Evolutionary conservation across 2,797 vertebrate genomes (phyloP).

Genomic region (Periophthalmus magnuspinnatus): DNA sequence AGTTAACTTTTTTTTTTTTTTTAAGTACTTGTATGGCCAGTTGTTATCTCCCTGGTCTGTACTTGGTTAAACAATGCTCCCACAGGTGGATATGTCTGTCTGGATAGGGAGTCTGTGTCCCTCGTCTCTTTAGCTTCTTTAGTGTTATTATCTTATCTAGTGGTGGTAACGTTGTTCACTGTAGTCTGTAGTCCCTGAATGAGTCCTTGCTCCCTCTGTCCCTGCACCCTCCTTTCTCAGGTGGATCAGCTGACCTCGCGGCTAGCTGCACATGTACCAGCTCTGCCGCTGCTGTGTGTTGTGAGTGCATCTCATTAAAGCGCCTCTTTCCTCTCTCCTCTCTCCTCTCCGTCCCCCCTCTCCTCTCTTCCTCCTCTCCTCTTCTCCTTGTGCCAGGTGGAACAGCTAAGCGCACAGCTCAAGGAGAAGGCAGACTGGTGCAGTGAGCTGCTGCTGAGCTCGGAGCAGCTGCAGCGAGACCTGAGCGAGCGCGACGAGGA

Average conservation of each 20-base stretch:
- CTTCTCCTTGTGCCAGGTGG: constrained; percentile 79
- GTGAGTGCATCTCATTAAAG: constrained; percentile 47
- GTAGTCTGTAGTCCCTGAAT: constrained; percentile 52
- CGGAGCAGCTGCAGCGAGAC: constrained; percentile 91
- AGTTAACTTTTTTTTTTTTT: not conserved
- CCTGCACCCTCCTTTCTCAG: constrained; percentile 70
- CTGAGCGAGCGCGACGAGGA: constrained; percentile 89
- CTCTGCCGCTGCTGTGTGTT: constrained; percentile 52
- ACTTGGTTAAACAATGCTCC: constrained; percentile 37
- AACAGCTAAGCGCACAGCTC: constrained; percentile 87
- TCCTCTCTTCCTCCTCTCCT: constrained; percentile 5
- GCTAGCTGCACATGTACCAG: constrained; percentile 63
- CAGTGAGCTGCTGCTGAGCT: constrained; percentile 91
- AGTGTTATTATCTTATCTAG: constrained; percentile 19
- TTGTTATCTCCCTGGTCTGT: not conserved
- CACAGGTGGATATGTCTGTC: constrained; percentile 58
- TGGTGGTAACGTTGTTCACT: constrained; percentile 33
- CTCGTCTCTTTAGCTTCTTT: constrained; percentile 33
- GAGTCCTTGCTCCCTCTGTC: constrained; percentile 46
- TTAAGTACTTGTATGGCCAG: not conserved
- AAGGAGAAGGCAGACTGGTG: constrained; percentile 97
- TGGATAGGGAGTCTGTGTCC: not conserved
- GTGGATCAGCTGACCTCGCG: constrained; percentile 74
- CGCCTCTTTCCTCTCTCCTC: constrained; percentile 13
- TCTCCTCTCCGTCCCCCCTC: constrained; percentile 5